Percentiles rank a stretch among this genome's conserved stretches.
phyloP scores from a whole-genome alignment of 53 echinoderm and acorn worm genomes.

The Crossaster papposus region DNA sequence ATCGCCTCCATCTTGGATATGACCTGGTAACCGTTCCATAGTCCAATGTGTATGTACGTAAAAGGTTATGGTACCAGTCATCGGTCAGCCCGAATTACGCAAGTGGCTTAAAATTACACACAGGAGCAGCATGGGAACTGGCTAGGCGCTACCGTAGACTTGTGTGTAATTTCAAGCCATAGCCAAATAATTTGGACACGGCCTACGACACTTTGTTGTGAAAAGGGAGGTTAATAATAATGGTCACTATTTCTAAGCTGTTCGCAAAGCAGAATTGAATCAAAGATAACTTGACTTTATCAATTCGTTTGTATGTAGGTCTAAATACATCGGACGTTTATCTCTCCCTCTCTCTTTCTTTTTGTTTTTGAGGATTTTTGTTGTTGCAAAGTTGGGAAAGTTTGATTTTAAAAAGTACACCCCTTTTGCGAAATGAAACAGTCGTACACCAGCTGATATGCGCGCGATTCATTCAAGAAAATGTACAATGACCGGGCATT shows the following conservation, averaged over 20 bases:
- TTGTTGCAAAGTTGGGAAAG: not conserved
- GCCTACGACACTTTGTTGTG: no score
- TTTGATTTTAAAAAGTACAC: not conserved
- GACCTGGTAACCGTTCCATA: not conserved
- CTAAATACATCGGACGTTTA: not conserved
- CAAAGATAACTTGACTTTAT: not conserved
- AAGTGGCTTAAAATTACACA: no score
- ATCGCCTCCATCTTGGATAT: conserved; percentile 70
- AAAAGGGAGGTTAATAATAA: no score
- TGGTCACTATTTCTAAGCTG: not conserved
- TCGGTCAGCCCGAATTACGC: no score
- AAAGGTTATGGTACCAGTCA: no score
- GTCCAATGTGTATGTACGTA: no score
- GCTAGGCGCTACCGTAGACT: no score
- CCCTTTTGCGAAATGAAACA: conserved; percentile 11
- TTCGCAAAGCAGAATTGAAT: not conserved
- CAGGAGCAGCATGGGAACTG: no score
- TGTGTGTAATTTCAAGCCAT: no score
- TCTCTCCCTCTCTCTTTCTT: no score
- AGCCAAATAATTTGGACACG: no score
- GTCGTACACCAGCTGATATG: not conserved
- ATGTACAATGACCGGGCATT: not conserved
- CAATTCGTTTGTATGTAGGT: not conserved
- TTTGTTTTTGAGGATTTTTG: no score
- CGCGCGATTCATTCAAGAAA: not conserved